phyloP scores from a whole-genome alignment of 2,888 invertebrate genomes.

The Danaus chrysippus region DNA sequence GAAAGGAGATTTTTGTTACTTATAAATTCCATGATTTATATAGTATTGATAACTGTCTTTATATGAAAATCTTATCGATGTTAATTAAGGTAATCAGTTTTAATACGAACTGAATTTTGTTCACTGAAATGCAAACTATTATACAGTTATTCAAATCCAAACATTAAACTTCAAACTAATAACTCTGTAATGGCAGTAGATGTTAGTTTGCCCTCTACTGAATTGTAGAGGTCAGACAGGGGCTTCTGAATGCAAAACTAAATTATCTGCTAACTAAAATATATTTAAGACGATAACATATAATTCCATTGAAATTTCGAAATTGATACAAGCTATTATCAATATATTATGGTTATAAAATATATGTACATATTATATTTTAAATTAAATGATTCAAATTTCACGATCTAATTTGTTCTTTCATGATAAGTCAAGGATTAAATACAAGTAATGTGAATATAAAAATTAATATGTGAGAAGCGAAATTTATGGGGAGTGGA shows the following conservation, averaged over 20 bases:
- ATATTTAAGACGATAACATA: too few species aligned
- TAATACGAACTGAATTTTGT: too few species aligned
- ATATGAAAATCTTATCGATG: too few species aligned
- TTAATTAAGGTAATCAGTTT: too few species aligned
- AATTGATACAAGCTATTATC: too few species aligned
- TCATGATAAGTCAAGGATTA: not conserved
- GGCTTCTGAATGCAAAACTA: too few species aligned
- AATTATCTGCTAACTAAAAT: too few species aligned
- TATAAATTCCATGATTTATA: not conserved
- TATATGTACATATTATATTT: not conserved
- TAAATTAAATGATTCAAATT: conserved; percentile 2
- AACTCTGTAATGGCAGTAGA: not conserved
- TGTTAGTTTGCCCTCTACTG: not conserved
- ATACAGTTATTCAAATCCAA: too few species aligned
- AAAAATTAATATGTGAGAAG: conserved; percentile 6
- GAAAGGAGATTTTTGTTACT: not conserved
- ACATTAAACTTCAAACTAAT: conserved; percentile 15
- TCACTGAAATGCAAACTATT: too few species aligned
- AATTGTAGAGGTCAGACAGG: too few species aligned
- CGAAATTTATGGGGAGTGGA: conserved; percentile 1
- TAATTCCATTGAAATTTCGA: too few species aligned
- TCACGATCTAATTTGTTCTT: conserved; percentile 6
- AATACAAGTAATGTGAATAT: not conserved
- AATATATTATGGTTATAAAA: not conserved
- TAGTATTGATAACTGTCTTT: too few species aligned